A percentile compares a stretch with the other conserved stretches of the same genome.
These are phyloP conservation scores for Sardina pilchardus DNA, from an alignment of 2,113 vertebrate genomes.

Conservation along the genomic window DNA sequence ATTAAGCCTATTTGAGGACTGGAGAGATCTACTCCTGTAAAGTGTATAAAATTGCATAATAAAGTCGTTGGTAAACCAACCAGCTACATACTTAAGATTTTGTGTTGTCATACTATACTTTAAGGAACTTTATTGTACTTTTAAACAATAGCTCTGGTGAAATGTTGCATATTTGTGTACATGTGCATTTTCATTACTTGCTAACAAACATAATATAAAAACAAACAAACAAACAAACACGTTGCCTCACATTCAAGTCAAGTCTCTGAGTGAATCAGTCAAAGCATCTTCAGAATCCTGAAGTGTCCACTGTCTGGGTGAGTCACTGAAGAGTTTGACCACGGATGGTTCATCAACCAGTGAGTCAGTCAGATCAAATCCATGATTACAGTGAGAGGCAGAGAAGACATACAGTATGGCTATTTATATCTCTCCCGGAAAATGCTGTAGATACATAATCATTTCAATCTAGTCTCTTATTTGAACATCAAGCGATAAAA, in stretches of 20 bases:
- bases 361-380: not conserved
- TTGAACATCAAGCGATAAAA: not conserved
- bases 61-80: not conserved
- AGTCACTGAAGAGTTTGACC: not conserved
- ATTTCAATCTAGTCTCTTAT: not conserved
- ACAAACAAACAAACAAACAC: not conserved
- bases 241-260: not conserved
- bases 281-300: not conserved
- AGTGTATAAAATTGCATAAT: not conserved
- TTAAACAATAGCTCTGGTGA: conserved; percentile 3
- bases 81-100: not conserved
- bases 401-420: not conserved
- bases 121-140: not conserved
- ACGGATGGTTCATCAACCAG: not conserved
- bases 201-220: conserved; percentile 1
- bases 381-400: not conserved
- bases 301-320: not conserved
- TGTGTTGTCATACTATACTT: not conserved
- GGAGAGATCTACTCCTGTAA: not conserved
- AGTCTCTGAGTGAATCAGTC: not conserved
- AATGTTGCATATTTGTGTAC: not conserved
- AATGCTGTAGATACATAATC: not conserved
- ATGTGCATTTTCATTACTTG: not conserved
- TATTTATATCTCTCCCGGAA: not conserved
- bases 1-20: not conserved